Conservation (phyloP, 2,113 vertebrate genomes). For the Rhipidura dahli region DNA sequence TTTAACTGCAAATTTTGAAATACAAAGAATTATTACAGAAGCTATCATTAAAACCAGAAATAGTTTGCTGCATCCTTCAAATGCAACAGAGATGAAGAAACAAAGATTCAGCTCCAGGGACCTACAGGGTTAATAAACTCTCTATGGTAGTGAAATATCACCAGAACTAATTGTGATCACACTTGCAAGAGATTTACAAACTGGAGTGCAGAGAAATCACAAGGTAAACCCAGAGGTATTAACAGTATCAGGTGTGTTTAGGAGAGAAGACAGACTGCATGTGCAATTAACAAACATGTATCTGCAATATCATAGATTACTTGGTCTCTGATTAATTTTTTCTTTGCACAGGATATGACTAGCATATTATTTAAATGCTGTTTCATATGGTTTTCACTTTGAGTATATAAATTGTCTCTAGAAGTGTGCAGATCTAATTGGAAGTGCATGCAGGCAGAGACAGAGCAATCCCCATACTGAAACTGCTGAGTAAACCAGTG, state of each 20-base stretch:
- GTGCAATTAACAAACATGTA: neutral
- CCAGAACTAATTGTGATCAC: neutral
- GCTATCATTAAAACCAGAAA: neutral
- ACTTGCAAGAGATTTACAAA: neutral
- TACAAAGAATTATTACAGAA: neutral
- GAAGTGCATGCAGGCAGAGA: neutral
- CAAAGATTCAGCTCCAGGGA: neutral
- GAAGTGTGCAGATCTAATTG: neutral
- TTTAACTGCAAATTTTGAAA: neutral
- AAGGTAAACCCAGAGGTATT: neutral
- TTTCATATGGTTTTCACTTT: neutral
- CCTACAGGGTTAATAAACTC: neutral
- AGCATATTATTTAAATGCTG: neutral
- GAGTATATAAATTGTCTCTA: neutral
- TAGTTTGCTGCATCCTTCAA: neutral
- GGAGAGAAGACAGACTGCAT: neutral
- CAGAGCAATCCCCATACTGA: neutral
- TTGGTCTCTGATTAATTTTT: neutral
- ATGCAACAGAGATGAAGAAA: neutral
- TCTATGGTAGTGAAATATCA: neutral
- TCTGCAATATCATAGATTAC: neutral
- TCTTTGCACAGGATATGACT: neutral
- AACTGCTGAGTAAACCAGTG: neutral
- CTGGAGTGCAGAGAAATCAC: neutral
- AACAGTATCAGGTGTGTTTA: neutral